Evolutionary conservation across 1,140 invertebrate species (phyloP), one percentile per base, ranked within the genome.

Genomic region (Ooceraea biroi): DNA sequence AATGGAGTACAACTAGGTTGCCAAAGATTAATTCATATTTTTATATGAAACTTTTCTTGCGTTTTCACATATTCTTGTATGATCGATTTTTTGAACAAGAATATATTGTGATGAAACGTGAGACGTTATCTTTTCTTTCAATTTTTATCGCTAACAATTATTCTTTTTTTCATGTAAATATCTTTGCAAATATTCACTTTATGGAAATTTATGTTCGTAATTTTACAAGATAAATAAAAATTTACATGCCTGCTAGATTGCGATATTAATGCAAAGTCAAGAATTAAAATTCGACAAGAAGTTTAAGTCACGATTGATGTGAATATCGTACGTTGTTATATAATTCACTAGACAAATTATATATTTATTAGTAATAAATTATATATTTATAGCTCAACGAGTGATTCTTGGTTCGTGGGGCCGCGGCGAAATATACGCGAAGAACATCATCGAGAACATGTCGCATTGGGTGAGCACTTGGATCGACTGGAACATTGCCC

Each of bases 401-500:
- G 22, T 46, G 19, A 57, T 80, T n/a, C n/a, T 80, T 10, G 77
- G 77, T 0, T 80, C 77, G 0, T 80, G 77, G 77, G 8, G 1
- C 11, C 77, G 65, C 11, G 77, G 65, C 11, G 77, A 80, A 4
- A 1, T 22, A 1, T 80, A 80, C 22, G 77, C 66, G 50, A 8
- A 0, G 2, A 80, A 58, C 19, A 80, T 80, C 17, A 71, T 80
- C 12, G 36, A 80, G 12, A 58, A 0, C 3, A 10, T 80, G 66
- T 46, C 22, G 50, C 17, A 82, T 1, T 96, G 94, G 91, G 95
- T 95, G 78, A 96, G 95, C 91, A 96, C 97, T 3, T 98, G 97
- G 97, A 95, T 97, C 4, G 98, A 99, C 91, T 99, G 98, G 98
- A 99, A 99, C 93, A 93, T 99, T 0, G 97, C 96, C 25, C 92